Base-by-base conservation (phyloP, 1,140 invertebrate species). In the Chironomus striatipennis region DNA sequence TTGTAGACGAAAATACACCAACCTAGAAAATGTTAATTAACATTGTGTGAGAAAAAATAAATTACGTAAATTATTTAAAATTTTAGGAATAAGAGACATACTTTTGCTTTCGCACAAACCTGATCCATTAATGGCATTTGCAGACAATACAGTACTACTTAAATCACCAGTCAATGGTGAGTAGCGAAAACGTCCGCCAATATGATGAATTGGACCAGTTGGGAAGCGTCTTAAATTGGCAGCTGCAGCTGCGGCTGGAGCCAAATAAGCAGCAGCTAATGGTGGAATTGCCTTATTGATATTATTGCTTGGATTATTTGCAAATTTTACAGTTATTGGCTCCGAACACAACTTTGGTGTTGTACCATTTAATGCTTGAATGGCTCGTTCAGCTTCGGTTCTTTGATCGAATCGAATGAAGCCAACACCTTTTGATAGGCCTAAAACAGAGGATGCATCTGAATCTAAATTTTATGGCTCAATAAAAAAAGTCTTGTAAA, bases 1-100 rank as follows among this genome's bases (percentile, higher is more conserved):
- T 98, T 98, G 88, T 97, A 98, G n/a, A 98, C 95, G 84, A 98
- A 98, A 82, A 98, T 96, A 84, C 95, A 97, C 93, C 94, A 98
- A 18, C 47, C 47, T 57, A n/a, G 43, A 15, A 57, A 57, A 34
- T n/a, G n/a, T n/a, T n/a, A 43, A 43, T 43, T 43, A 43, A 43
- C 6, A 6, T 47, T 47, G 8, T 2, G 1, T 10, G 43, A 15
- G 43, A 47, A 4, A 47, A 47, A 47, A 10, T 2, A 57, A 57
- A 57, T 10, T 8, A 10, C 43, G 43, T 47, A 34, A 34, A 34
- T 34, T 34, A 34, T 47, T 47, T 47, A 4, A 47, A 47, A 47
- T 47, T 8, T 4, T 47, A n/a, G n/a, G n/a, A 57, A 5, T 57
- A 15, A 57, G 4, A 57, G 5, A 57, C 8, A 57, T n/a, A 57